phyloP scores from a whole-genome alignment of 2,113 vertebrate species.

The Cyphomyrus discorhynchus region DNA sequence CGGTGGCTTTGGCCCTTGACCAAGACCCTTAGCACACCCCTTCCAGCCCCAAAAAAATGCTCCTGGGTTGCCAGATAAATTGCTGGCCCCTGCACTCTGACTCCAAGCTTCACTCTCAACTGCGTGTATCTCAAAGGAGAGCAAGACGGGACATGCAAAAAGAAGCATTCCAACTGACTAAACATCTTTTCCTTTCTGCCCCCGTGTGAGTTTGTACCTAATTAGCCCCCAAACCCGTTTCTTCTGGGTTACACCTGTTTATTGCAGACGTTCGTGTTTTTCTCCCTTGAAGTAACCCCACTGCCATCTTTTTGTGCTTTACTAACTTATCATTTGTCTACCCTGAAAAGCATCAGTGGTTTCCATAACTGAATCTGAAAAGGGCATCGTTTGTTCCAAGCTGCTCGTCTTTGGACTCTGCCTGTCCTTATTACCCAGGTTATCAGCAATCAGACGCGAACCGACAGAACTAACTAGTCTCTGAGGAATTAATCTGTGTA shows the following conservation, averaged over 20 bases:
- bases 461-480: not conserved
- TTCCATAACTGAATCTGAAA: not conserved
- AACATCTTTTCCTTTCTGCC: not conserved
- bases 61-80: not conserved
- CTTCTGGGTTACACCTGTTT: not conserved
- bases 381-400: not conserved
- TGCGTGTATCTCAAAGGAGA: not conserved
- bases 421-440: not conserved
- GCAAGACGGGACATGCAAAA: not conserved
- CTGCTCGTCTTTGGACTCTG: not conserved
- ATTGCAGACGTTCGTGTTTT: not conserved
- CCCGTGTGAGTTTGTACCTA: not conserved
- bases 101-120: not conserved
- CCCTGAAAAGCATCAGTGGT: not conserved
- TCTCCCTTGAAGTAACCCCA: not conserved
- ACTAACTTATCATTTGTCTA: not conserved
- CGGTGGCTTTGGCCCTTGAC: not conserved
- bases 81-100: too few species aligned
- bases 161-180: not conserved
- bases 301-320: not conserved
- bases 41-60: not conserved
- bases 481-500: not conserved
- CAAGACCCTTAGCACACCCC: not conserved
- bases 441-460: not conserved
- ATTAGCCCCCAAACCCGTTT: not conserved